These are phyloP conservation scores for Drosophila pachea DNA, from an alignment of 1,140 invertebrate genomes.

Conservation along the genomic window DNA sequence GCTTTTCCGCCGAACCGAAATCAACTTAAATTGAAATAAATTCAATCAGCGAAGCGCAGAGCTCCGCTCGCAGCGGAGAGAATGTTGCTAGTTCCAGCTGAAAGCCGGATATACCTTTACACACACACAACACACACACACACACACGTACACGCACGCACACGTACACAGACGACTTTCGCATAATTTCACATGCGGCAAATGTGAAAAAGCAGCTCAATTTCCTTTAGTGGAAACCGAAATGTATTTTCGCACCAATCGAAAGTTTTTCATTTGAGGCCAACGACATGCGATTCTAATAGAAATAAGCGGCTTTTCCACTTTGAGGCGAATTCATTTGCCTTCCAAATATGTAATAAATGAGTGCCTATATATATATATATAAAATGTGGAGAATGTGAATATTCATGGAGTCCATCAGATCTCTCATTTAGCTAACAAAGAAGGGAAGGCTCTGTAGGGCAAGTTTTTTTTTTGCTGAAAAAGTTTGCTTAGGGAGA, in stretches of 20 bases:
- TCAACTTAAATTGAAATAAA: neutral
- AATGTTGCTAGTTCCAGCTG: neutral
- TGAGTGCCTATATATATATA: too few species aligned
- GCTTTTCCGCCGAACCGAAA: too few species aligned
- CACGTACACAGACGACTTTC: too few species aligned
- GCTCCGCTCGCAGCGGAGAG: too few species aligned
- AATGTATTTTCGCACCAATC: too few species aligned
- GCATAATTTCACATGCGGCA: neutral
- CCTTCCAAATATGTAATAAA: too few species aligned
- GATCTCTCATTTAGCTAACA: too few species aligned
- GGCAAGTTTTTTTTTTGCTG: too few species aligned
- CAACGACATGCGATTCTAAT: constrained; percentile 1
- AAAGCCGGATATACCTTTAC: neutral
- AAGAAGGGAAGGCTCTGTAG: too few species aligned
- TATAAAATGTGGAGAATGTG: neutral
- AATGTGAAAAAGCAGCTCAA: neutral
- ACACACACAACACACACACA: too few species aligned
- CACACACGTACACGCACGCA: too few species aligned
- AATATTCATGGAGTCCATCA: neutral
- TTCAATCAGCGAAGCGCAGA: neutral
- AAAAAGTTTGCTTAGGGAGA: too few species aligned
- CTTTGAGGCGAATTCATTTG: neutral
- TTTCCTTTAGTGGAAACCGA: neutral
- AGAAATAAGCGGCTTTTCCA: constrained; percentile 3
- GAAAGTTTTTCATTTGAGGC: neutral